Percentiles rank a stretch among this genome's conserved stretches.
Evolutionary conservation across 35 echinoderm and acorn worm species (phyloP).

Genomic region (Holothuria glaberrima): DNA sequence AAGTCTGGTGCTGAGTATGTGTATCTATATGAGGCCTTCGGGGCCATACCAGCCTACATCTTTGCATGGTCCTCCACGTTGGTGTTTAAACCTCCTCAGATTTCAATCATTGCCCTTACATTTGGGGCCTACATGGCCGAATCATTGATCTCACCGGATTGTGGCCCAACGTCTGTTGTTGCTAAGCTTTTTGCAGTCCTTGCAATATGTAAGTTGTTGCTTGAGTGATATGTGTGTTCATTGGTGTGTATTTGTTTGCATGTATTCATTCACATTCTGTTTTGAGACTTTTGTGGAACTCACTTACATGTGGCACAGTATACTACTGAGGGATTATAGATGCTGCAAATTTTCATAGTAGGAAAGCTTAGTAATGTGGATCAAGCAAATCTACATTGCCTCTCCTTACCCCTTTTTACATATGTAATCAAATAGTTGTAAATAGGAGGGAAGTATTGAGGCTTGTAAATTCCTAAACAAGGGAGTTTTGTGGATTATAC

Average conservation of each 20-base stretch:
- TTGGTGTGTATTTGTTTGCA: constrained; percentile 5
- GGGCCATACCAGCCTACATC: constrained; percentile 88
- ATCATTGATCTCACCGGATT: constrained; percentile 42
- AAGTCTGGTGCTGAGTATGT: constrained; percentile 95
- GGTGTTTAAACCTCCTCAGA: constrained; percentile 82
- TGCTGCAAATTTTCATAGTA: too few relatives aligned
- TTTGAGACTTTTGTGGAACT: background rate
- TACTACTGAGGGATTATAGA: too few relatives aligned
- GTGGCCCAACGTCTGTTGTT: constrained; percentile 3
- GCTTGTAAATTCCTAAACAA: too few relatives aligned
- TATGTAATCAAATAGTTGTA: too few relatives aligned
- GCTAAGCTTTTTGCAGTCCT: constrained; percentile 51
- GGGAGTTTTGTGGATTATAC: too few relatives aligned
- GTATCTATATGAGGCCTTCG: constrained; percentile 85
- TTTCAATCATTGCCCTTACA: constrained; percentile 82
- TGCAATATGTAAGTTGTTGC: constrained; percentile 39
- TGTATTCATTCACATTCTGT: background rate
- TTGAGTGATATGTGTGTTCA: too few relatives aligned
- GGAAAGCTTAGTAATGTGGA: too few relatives aligned
- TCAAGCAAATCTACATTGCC: too few relatives aligned
- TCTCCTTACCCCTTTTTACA: too few relatives aligned
- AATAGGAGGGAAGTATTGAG: too few relatives aligned
- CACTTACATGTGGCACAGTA: background rate
- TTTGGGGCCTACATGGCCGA: constrained; percentile 91
- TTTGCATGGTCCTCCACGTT: constrained; percentile 88